phyloP scores from a whole-genome alignment of 1,140 invertebrate species.

The Physella acuta region DNA sequence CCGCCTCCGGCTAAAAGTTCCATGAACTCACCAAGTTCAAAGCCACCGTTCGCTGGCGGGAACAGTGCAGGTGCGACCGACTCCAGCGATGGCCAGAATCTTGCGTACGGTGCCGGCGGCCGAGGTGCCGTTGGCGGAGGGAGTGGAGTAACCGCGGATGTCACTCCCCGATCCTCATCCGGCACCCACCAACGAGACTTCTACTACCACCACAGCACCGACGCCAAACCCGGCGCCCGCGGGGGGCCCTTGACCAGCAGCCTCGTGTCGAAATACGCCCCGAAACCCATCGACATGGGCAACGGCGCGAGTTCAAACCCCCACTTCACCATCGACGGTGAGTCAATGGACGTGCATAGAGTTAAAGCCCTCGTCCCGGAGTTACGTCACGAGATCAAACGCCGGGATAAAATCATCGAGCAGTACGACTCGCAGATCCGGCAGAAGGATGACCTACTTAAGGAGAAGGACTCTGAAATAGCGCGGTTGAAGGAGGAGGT shows the following conservation, averaged over 20 bases:
- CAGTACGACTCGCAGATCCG: conserved; percentile 45
- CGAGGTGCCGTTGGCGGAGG: not conserved
- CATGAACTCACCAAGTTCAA: not conserved
- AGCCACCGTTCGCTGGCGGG: not conserved
- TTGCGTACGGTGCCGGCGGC: not conserved
- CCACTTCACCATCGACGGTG: conserved; percentile 50
- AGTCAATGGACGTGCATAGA: conserved; percentile 50
- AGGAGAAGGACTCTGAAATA: conserved; percentile 47
- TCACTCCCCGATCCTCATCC: not conserved
- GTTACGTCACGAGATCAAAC: conserved; percentile 46
- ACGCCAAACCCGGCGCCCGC: not conserved
- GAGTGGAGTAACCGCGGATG: not conserved
- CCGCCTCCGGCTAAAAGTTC: conserved; percentile 9
- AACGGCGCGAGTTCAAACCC: conserved; percentile 51
- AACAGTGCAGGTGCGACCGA: not conserved
- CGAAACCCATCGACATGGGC: conserved; percentile 43
- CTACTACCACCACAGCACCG: not conserved
- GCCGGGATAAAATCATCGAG: conserved; percentile 47
- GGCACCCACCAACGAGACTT: not conserved
- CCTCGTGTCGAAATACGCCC: not conserved
- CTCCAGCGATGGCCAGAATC: not conserved
- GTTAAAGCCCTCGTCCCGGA: conserved; percentile 53
- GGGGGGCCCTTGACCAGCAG: not conserved
- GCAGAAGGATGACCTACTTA: conserved; percentile 46
- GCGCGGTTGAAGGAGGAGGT: conserved; percentile 51